These are phyloP conservation scores for Muricea muricata DNA, from an alignment of 92 coral and sea anemone species.

Conservation along the genomic window DNA sequence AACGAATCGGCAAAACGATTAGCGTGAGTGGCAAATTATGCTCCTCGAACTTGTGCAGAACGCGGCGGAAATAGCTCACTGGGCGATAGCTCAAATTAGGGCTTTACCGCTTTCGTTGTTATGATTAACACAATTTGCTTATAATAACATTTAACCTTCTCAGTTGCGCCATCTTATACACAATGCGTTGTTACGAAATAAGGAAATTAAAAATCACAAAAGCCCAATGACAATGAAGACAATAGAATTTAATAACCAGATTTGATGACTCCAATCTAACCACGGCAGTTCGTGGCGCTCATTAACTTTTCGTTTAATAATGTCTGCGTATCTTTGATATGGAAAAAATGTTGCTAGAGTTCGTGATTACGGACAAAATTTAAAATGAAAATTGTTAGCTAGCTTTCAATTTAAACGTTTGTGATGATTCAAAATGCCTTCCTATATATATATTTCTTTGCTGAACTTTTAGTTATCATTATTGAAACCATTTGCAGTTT, in stretches of 20 bases:
- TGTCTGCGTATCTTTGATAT: neutral
- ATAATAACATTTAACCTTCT: slow-evolving; percentile 37
- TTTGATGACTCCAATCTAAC: neutral
- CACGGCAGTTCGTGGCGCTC: neutral
- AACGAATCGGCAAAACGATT: neutral
- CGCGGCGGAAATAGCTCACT: neutral
- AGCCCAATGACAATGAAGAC: slow-evolving; percentile 14
- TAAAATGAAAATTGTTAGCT: too few relatives aligned
- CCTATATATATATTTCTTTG: neutral
- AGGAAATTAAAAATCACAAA: slow-evolving; percentile 30
- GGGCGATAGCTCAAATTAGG: slow-evolving; percentile 1
- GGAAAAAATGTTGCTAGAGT: neutral
- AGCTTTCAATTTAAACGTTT: too few relatives aligned
- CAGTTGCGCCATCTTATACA: neutral
- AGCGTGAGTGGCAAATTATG: neutral
- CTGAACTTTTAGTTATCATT: too few relatives aligned
- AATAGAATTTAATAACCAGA: slow-evolving; percentile 23
- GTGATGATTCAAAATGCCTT: neutral
- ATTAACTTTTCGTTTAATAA: neutral
- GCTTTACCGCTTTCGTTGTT: slow-evolving; percentile 13
- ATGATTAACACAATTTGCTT: slow-evolving; percentile 28
- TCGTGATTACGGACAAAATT: neutral
- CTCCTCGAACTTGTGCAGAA: neutral
- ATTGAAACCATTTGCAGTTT: too few relatives aligned
- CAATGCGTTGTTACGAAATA: neutral